Evolutionary conservation across 2,113 vertebrate genomes (phyloP), one percentile per base, ranked within the genome.

Genomic region (Girardinichthys multiradiatus): DNA sequence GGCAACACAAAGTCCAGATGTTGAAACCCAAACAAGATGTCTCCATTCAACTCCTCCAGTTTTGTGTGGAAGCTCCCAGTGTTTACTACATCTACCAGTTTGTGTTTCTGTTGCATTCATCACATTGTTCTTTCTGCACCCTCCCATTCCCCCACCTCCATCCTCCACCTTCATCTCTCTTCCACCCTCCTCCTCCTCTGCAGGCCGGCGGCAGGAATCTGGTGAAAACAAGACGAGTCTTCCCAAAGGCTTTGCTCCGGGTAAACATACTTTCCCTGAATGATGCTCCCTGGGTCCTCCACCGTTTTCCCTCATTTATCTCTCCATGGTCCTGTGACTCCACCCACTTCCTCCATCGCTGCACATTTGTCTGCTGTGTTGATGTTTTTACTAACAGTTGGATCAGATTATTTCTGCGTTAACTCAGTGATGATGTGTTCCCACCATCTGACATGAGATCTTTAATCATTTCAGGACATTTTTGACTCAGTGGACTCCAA

Each of bases 131-230:
- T 75, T 74, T 90, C 71, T 87, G 60, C 80, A 58, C 72, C 78
- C 69, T 60, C 57, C 48, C 58, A 28, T 6, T 64, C 37, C 37
- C 57, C 45, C 35, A 2, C 35, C 57, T 28, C 79, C 71, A 84
- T 60, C 65, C 61, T 51, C 81, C 82, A 65, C 67, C 68, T 64
- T 45, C 76, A 64, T 81, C 72, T 82, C 77, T 64, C 71, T 76
- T 74, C 64, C 76, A 70, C 68, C 67, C 37, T 15, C 74, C 72
- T 37, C 83, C 70, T 69, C 81, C 74, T 82, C 86, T 88, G 80
- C 90, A 95, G 94, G 92, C 91, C 93, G 92, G 69, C 93, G 92
- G 24, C 92, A 94, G 77, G 93, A 94, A 80, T 90, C 90, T 35
- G 90, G 86, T 66, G 94, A 94, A 83, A 95, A 94, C 93, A 92